phyloP scores from a whole-genome alignment of 2,888 invertebrate genomes.

The Microctonus hyperodae region DNA sequence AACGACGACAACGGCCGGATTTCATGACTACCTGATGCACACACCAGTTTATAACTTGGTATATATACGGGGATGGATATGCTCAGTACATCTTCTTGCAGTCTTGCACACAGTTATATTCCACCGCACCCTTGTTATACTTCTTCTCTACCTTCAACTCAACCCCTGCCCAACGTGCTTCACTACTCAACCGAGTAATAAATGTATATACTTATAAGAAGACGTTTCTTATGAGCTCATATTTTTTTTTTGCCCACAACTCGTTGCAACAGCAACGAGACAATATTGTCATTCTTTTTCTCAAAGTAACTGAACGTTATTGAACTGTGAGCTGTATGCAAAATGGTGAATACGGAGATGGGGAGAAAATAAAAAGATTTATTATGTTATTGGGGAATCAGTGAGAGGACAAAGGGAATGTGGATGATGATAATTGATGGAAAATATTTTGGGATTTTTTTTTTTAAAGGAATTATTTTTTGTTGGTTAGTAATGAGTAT shows the following conservation, averaged over 20 bases:
- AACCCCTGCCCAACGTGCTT: no score
- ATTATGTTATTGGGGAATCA: no score
- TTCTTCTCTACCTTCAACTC: background rate
- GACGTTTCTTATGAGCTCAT: background rate
- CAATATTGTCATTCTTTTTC: slow-evolving; percentile 48
- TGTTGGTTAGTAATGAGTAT: no score
- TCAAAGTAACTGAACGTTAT: slow-evolving; percentile 40
- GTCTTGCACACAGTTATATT: slow-evolving; percentile 23
- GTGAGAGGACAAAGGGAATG: no score
- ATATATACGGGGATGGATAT: slow-evolving; percentile 22
- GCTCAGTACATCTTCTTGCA: slow-evolving; percentile 21
- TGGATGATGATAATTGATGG: no score
- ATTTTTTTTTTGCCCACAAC: slow-evolving; percentile 26
- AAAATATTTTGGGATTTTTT: no score
- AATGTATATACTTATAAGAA: background rate
- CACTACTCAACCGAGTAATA: background rate
- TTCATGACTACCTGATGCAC: slow-evolving; percentile 52
- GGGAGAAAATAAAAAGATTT: background rate
- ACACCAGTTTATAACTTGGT: slow-evolving; percentile 38
- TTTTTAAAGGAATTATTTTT: no score
- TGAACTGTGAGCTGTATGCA: slow-evolving; percentile 34
- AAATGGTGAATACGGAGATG: slow-evolving; percentile 18
- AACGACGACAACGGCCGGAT: slow-evolving; percentile 22
- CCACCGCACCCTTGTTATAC: background rate
- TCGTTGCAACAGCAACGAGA: slow-evolving; percentile 27